Evolutionary conservation across 2,113 vertebrate species (phyloP).

Genomic region (Archilochus colubris): DNA sequence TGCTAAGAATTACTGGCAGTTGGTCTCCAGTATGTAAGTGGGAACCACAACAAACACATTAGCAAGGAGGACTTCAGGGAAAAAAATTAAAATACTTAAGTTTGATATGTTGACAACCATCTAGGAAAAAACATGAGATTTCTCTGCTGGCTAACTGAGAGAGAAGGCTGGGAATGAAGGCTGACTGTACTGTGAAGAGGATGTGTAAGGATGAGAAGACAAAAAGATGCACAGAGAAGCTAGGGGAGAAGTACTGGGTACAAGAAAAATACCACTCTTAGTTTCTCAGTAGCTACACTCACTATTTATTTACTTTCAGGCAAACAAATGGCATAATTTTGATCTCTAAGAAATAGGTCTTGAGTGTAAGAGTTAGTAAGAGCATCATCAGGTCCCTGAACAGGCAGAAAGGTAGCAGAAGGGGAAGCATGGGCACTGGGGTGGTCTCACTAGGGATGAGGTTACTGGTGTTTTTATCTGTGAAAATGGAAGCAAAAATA

Average conservation of each 20-base stretch:
- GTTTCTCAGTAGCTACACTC: not conserved
- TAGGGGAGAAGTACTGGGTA: not conserved
- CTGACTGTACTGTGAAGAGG: not conserved
- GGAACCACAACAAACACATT: not conserved
- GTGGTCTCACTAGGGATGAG: not conserved
- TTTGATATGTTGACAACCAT: not conserved
- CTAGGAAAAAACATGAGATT: not conserved
- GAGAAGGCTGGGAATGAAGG: not conserved
- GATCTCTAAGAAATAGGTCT: not conserved
- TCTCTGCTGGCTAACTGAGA: not conserved
- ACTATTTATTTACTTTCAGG: not conserved
- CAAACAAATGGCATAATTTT: not conserved
- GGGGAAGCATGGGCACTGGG: accelerated
- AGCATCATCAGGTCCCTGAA: not conserved
- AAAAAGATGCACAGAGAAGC: not conserved
- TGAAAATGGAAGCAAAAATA: not conserved
- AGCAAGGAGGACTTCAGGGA: not conserved
- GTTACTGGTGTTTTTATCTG: not conserved
- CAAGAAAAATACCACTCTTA: not conserved
- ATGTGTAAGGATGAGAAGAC: not conserved
- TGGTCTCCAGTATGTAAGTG: not conserved
- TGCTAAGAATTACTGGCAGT: not conserved
- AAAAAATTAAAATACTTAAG: not conserved
- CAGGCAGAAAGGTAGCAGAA: not conserved
- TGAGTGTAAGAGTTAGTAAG: not conserved